phyloP scores from a whole-genome alignment of 2,797 vertebrate species.

The Cygnus olor region DNA sequence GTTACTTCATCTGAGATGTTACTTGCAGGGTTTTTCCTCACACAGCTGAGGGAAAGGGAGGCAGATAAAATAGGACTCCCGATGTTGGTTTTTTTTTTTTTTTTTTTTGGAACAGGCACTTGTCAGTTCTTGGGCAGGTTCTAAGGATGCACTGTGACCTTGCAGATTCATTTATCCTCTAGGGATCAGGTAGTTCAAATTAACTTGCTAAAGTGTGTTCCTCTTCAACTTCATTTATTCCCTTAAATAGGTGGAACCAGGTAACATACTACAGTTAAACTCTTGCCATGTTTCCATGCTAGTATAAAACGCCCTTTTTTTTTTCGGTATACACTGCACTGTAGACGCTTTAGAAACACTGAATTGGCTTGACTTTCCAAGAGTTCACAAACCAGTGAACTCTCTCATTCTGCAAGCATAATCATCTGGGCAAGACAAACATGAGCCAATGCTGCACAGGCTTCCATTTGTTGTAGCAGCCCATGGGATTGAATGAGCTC shows the following conservation, averaged over 20 bases:
- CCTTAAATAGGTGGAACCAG: background rate
- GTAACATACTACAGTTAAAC: background rate
- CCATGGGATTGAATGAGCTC: background rate
- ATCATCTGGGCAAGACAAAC: background rate
- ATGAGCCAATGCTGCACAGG: background rate
- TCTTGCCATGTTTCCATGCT: background rate
- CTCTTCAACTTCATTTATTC: background rate
- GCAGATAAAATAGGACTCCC: background rate
- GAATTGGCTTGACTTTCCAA: background rate
- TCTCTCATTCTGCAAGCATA: background rate
- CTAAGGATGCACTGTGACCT: background rate
- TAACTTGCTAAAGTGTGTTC: background rate
- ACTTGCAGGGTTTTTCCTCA: background rate
- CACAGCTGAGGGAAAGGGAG: background rate
- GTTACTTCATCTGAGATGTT: background rate
- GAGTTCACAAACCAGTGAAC: background rate
- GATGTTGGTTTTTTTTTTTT: background rate
- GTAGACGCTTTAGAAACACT: background rate
- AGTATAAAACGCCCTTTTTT: background rate
- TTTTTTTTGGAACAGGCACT: background rate
- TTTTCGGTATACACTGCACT: background rate
- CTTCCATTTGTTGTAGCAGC: background rate
- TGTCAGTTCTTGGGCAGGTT: background rate
- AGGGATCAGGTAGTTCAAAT: background rate
- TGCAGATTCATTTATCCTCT: background rate